Conservation (phyloP, 2,888 invertebrate genomes). For the Epinotia brunnichana region DNA sequence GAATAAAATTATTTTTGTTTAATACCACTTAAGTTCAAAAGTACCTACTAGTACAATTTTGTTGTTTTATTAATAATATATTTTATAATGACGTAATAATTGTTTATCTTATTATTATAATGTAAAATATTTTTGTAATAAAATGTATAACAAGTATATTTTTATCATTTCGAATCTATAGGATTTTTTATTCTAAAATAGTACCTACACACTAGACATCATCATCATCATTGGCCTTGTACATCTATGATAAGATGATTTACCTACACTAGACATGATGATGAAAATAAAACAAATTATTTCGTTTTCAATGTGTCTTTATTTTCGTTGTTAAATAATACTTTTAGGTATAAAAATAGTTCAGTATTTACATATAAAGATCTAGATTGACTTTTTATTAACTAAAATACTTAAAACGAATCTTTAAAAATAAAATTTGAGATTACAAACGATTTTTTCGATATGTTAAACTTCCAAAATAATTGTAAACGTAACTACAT, state of each 20-base stretch:
- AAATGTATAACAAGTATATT: constrained; percentile 47
- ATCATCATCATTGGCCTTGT: too few relatives aligned
- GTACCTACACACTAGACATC: too few relatives aligned
- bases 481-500: constrained; percentile 21
- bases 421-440: constrained; percentile 34
- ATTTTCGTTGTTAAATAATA: constrained; percentile 65
- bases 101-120: constrained; percentile 49
- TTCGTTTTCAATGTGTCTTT: constrained; percentile 49
- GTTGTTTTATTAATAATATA: constrained; percentile 47
- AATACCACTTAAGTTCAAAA: constrained; percentile 41
- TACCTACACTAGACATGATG: not conserved
- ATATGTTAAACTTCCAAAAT: constrained; percentile 22
- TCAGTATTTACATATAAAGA: constrained; percentile 58
- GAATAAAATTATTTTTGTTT: constrained; percentile 12
- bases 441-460: constrained; percentile 33
- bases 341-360: constrained; percentile 62
- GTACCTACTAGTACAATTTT: constrained; percentile 52
- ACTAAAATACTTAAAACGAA: constrained; percentile 13
- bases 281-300: not conserved
- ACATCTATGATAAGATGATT: too few relatives aligned
- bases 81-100: constrained; percentile 41
- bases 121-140: constrained; percentile 55
- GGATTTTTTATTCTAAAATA: not conserved
- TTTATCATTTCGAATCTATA: not conserved
- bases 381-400: constrained; percentile 39